Conservation (phyloP, 2,113 vertebrate species). For the Terrapene triunguis region DNA sequence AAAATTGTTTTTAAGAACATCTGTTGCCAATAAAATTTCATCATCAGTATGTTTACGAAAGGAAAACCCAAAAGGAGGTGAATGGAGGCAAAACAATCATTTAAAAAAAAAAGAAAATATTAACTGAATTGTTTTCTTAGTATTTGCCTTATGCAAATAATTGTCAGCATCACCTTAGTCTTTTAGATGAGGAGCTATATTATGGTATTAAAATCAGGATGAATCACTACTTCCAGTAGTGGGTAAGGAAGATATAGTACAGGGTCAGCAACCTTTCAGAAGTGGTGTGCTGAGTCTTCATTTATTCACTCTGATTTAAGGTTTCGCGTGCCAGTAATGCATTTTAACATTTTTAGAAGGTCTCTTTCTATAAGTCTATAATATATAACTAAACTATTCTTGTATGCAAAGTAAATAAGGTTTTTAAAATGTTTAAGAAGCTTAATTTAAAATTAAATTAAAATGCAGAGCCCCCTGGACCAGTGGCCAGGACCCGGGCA, state of each 20-base stretch:
- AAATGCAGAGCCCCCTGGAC: too few species aligned
- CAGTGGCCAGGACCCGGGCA: too few species aligned
- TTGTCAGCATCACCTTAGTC: background rate
- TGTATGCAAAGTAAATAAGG: too few species aligned
- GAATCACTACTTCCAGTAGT: background rate
- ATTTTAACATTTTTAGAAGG: too few species aligned
- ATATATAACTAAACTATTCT: too few species aligned
- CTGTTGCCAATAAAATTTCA: background rate
- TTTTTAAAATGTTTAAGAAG: too few species aligned
- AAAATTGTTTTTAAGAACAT: background rate
- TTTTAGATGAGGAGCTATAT: background rate
- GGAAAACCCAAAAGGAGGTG: background rate
- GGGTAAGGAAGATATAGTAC: background rate
- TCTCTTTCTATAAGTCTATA: too few species aligned
- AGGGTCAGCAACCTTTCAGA: too few species aligned
- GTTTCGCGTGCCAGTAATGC: too few species aligned
- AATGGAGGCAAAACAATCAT: background rate
- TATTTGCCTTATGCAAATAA: background rate
- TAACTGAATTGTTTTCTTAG: background rate
- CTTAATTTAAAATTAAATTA: too few species aligned
- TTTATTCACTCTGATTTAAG: too few species aligned
- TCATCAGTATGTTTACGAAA: background rate
- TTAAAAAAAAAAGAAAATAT: background rate
- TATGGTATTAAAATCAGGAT: background rate
- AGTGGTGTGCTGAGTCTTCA: too few species aligned